Evolutionary conservation across 1,140 invertebrate species (phyloP).

Genomic region (Drosophila navojoa): DNA sequence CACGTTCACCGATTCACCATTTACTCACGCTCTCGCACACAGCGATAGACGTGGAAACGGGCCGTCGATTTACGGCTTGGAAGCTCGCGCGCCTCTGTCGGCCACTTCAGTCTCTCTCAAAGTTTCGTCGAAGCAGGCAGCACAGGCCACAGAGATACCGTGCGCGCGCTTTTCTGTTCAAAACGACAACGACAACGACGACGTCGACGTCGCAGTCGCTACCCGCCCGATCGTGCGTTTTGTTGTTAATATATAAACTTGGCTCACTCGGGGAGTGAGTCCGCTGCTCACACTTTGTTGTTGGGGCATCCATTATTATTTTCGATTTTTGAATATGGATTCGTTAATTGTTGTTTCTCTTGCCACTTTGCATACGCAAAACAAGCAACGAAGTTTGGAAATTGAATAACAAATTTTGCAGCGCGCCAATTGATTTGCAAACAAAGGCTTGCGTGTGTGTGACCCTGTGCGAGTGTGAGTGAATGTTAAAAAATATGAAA

Average conservation of each 20-base stretch:
- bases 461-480: slow-evolving; percentile 30
- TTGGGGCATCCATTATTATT: slow-evolving; percentile 30
- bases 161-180: slow-evolving; percentile 40
- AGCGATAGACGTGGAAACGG: slow-evolving; percentile 16
- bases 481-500: slow-evolving; percentile 45
- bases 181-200: slow-evolving; percentile 10
- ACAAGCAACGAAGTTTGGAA: slow-evolving; percentile 57
- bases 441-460: slow-evolving; percentile 41
- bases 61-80: slow-evolving; percentile 30
- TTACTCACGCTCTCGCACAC: slow-evolving; percentile 13
- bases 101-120: slow-evolving; percentile 59
- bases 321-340: slow-evolving; percentile 36
- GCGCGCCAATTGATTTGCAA: slow-evolving; percentile 72
- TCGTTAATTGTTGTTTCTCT: slow-evolving; percentile 29
- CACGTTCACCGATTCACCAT: not conserved
- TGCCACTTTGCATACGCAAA: slow-evolving; percentile 46
- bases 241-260: slow-evolving; percentile 51
- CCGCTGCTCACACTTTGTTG: slow-evolving; percentile 33
- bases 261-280: slow-evolving; percentile 24
- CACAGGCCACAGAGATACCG: slow-evolving; percentile 41
- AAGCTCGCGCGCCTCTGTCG: slow-evolving; percentile 34
- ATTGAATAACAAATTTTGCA: slow-evolving; percentile 64
- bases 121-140: slow-evolving; percentile 69
- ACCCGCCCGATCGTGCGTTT: slow-evolving; percentile 48
- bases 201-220: slow-evolving; percentile 37